Evolutionary conservation across 2,797 vertebrate genomes (phyloP).

Genomic region (Catharus ustulatus): DNA sequence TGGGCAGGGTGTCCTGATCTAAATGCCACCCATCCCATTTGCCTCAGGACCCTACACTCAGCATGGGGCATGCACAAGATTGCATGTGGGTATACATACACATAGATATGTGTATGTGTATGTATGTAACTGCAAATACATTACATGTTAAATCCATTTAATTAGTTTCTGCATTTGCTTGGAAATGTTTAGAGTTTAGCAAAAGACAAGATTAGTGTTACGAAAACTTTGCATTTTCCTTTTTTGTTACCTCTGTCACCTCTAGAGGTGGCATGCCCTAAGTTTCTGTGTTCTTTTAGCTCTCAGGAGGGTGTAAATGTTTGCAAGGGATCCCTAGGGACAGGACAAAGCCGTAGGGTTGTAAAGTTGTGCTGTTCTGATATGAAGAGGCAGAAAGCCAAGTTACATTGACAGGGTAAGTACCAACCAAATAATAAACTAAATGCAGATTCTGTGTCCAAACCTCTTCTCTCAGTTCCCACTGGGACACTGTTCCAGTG

Average conservation of each 20-base stretch:
- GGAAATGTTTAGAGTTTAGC: neutral
- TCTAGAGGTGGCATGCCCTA: neutral
- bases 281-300: neutral
- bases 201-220: neutral
- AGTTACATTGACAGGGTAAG: conserved; percentile 5
- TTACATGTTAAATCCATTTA: neutral
- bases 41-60: neutral
- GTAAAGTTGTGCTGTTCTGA: conserved; percentile 16
- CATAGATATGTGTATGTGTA: neutral
- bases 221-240: neutral
- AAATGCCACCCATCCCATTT: neutral
- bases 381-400: conserved; percentile 52
- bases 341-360: neutral
- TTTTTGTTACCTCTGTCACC: neutral
- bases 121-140: neutral
- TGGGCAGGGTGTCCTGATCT: neutral
- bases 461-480: conserved; percentile 36
- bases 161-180: neutral
- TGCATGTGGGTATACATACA: neutral
- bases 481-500: conserved; percentile 26
- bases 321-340: neutral
- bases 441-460: conserved; percentile 15
- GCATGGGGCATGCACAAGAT: neutral
- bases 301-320: neutral
- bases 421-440: conserved; percentile 41